phyloP scores from a whole-genome alignment of 2,888 invertebrate species.

The Fissipunctia ypsillon region DNA sequence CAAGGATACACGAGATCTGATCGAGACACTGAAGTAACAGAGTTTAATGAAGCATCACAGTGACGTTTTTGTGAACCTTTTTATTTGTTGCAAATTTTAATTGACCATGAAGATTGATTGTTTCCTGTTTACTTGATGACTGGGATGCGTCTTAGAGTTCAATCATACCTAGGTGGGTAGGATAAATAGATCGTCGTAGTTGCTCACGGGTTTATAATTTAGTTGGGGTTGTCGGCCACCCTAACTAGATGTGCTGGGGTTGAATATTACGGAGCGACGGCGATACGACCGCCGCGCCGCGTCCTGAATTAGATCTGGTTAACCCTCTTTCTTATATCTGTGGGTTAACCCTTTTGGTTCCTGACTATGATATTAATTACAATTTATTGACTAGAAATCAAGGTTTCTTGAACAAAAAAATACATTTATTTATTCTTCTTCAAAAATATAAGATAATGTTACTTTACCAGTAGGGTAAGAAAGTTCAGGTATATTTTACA shows the following conservation, averaged over 20 bases:
- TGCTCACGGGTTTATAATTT: neutral
- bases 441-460: too few species aligned
- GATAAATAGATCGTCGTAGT: neutral
- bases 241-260: neutral
- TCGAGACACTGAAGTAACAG: neutral
- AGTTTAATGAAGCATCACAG: slow-evolving; percentile 10
- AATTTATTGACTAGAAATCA: too few species aligned
- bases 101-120: neutral
- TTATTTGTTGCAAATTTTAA: neutral
- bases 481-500: too few species aligned
- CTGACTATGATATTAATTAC: too few species aligned
- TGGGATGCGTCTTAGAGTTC: neutral
- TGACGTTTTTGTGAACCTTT: neutral
- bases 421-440: too few species aligned
- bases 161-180: neutral
- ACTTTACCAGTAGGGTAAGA: too few species aligned
- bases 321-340: too few species aligned
- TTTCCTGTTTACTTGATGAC: neutral
- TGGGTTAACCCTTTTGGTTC: too few species aligned
- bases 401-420: too few species aligned
- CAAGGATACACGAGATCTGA: neutral
- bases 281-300: neutral
- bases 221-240: neutral
- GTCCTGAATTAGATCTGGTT: neutral
- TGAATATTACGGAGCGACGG: too few species aligned